phyloP scores from a whole-genome alignment of 2,888 invertebrate species.

The Osmoderma eremita region DNA sequence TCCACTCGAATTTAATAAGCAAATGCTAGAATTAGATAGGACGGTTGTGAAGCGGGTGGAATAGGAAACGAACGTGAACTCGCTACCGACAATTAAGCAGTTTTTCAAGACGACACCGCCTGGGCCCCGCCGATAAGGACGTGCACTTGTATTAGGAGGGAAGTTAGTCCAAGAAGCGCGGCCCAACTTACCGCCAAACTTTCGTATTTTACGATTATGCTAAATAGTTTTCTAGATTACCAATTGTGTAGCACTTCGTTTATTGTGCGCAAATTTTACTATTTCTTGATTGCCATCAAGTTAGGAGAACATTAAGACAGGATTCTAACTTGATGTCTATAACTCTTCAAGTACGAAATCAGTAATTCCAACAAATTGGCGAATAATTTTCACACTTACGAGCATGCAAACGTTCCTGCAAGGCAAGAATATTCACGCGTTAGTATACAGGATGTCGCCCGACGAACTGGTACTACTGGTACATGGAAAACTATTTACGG shows the following conservation, averaged over 20 bases:
- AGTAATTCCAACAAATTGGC: too few relatives aligned
- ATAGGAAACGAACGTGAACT: neutral
- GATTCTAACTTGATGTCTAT: too few relatives aligned
- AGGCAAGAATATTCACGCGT: too few relatives aligned
- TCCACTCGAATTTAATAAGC: constrained; percentile 20
- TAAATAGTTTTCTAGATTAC: constrained; percentile 28
- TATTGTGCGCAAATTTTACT: constrained; percentile 8
- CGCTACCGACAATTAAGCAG: constrained; percentile 49
- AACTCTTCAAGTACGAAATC: too few relatives aligned
- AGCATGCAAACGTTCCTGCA: too few relatives aligned
- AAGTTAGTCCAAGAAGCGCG: constrained; percentile 7
- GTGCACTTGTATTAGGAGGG: constrained; percentile 11
- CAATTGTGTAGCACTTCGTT: neutral
- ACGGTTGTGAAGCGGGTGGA: neutral
- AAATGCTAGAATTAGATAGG: neutral
- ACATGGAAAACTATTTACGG: too few relatives aligned
- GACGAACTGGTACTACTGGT: too few relatives aligned
- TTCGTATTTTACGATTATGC: constrained; percentile 28
- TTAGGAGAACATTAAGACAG: neutral
- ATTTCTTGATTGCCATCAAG: constrained; percentile 3
- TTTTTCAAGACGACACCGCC: constrained; percentile 48
- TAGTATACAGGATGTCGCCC: too few relatives aligned
- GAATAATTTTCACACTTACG: too few relatives aligned
- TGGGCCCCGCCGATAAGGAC: constrained; percentile 48
- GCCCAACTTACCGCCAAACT: constrained; percentile 12